These are phyloP conservation scores for Limnodromus scolopaceus DNA, from an alignment of 2,797 vertebrate species.

Conservation along the genomic window DNA sequence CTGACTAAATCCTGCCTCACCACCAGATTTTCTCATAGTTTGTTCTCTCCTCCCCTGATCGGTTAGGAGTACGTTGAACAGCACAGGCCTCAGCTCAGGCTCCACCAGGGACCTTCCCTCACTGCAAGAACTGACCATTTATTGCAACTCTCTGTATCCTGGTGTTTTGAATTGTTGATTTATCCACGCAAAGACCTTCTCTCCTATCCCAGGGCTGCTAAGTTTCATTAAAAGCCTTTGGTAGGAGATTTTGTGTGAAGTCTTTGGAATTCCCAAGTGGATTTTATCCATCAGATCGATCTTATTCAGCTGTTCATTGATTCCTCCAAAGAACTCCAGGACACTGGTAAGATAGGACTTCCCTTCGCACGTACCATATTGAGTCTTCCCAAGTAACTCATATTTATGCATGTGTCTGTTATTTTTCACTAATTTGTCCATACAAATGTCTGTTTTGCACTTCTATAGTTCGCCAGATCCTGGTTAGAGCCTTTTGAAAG, in stretches of 20 bases:
- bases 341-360: background rate
- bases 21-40: constrained; percentile 1
- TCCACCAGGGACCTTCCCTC: background rate
- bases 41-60: background rate
- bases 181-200: background rate
- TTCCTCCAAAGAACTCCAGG: background rate
- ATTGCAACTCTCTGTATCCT: background rate
- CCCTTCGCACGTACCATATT: background rate
- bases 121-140: background rate
- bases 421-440: background rate
- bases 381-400: background rate
- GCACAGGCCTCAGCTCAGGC: background rate
- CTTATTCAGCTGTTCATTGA: background rate
- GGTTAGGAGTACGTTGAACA: background rate
- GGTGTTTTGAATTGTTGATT: background rate
- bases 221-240: background rate
- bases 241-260: background rate
- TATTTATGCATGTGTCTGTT: background rate
- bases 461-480: background rate
- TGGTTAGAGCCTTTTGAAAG: background rate
- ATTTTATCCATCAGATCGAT: background rate
- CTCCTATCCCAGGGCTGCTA: background rate
- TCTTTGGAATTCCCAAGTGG: background rate
- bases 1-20: background rate
- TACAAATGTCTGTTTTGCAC: background rate